Conservation (phyloP, 2,797 vertebrate genomes). For the Ispidina picta region DNA sequence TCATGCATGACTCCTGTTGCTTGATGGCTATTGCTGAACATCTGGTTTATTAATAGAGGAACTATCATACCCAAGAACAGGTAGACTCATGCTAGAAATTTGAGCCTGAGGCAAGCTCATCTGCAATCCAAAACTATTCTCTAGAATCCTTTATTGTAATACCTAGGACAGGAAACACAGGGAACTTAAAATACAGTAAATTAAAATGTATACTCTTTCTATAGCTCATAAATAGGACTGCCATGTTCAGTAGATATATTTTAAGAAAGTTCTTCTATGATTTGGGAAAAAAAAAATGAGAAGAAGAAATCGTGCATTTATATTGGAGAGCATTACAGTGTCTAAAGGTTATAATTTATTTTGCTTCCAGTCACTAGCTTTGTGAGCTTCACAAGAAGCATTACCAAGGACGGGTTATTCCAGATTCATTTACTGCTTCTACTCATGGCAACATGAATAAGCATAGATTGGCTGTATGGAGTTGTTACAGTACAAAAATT, state of each 20-base stretch:
- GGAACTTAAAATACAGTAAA: not conserved
- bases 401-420: constrained; percentile 1
- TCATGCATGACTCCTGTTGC: not conserved
- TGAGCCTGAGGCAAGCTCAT: not conserved
- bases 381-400: not conserved
- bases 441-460: not conserved
- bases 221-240: not conserved
- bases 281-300: not conserved
- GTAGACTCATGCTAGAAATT: constrained; percentile 2
- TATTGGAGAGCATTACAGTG: not conserved
- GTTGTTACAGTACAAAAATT: not conserved
- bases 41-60: constrained; percentile 28
- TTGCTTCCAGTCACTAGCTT: not conserved
- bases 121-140: not conserved
- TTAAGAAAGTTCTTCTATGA: not conserved
- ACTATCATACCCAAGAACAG: not conserved
- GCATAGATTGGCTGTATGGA: not conserved
- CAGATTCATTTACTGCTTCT: not conserved
- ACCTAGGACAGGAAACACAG: not conserved
- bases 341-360: constrained; percentile 22
- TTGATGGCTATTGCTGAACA: not conserved
- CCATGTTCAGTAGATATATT: not conserved
- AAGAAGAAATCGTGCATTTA: not conserved
- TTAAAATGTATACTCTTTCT: not conserved
- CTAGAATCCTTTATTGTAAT: not conserved